Evolutionary conservation across 2,797 vertebrate genomes (phyloP).

Genomic region (Microctenopoma steveboyesi): DNA sequence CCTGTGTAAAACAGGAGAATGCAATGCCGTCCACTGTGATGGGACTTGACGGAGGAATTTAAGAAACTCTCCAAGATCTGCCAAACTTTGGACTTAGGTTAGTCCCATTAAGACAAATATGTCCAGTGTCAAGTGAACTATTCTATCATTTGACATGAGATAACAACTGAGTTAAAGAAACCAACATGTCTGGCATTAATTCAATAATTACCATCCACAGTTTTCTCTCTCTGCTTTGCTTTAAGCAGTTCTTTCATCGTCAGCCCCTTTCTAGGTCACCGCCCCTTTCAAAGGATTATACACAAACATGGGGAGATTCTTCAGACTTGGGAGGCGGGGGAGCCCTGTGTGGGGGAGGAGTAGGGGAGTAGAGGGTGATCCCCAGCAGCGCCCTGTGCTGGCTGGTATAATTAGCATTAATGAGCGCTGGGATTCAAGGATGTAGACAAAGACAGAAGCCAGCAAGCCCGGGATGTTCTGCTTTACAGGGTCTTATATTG

Average conservation of each 20-base stretch:
- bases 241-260: conserved; percentile 41
- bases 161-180: conserved; percentile 11
- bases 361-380: not conserved
- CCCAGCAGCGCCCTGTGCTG: conserved; percentile 6
- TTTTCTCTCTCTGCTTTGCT: conserved; percentile 15
- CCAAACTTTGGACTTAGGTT: too few relatives aligned
- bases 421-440: conserved; percentile 14
- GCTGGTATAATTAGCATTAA: conserved; percentile 60
- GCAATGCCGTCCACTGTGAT: too few relatives aligned
- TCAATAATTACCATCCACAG: conserved; percentile 16
- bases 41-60: not conserved
- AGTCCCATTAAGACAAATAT: not conserved
- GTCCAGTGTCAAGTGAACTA: not conserved
- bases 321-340: conserved; percentile 4
- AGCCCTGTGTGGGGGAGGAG: not conserved
- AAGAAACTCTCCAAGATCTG: too few relatives aligned
- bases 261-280: conserved; percentile 50
- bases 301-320: conserved; percentile 21
- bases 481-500: conserved; percentile 48
- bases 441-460: conserved; percentile 34
- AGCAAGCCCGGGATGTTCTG: conserved; percentile 22
- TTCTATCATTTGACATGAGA: conserved; percentile 1
- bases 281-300: conserved; percentile 51
- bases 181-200: conserved; percentile 24
- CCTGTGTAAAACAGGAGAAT: too few relatives aligned